Conservation (phyloP, 2,888 invertebrate genomes). For the Dolichomitus sp. region DNA sequence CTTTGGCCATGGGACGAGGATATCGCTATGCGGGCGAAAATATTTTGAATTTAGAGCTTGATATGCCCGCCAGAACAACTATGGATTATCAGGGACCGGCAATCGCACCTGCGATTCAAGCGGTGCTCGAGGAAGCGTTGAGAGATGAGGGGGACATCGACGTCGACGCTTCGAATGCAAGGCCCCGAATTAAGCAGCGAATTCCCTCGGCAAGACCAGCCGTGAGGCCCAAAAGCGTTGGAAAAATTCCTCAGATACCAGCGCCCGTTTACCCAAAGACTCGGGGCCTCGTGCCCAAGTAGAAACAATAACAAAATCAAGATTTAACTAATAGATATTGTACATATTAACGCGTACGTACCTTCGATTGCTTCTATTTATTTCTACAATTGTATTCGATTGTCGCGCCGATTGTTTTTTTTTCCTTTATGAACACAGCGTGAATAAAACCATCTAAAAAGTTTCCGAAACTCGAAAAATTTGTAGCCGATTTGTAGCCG, state of each 20-base stretch:
- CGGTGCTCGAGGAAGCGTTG: conserved; percentile 83
- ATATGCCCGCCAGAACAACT: conserved; percentile 93
- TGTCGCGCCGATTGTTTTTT: background rate
- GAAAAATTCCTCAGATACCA: conserved; percentile 82
- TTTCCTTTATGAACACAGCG: too few relatives aligned
- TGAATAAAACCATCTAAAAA: too few relatives aligned
- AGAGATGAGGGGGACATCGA: conserved; percentile 85
- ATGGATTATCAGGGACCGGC: conserved; percentile 91
- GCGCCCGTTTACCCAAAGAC: conserved; percentile 85
- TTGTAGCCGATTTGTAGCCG: too few relatives aligned
- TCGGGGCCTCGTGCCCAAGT: conserved; percentile 84
- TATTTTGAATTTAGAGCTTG: conserved; percentile 91
- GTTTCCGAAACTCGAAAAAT: too few relatives aligned
- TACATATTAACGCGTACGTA: conserved; percentile 27
- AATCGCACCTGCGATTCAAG: conserved; percentile 91
- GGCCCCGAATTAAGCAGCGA: conserved; percentile 78
- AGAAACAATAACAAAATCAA: conserved; percentile 64
- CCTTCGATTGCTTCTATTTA: conserved; percentile 52
- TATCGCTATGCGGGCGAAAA: conserved; percentile 89
- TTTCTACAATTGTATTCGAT: conserved; percentile 45
- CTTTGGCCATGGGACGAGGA: conserved; percentile 86
- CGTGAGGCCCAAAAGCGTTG: conserved; percentile 82
- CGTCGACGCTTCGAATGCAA: conserved; percentile 83
- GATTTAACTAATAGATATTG: conserved; percentile 5
- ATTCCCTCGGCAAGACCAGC: conserved; percentile 80